A percentile compares a stretch with the other conserved stretches of the same genome.
Conservation (phyloP, 2,888 invertebrate species). For the Andrena marginata region DNA sequence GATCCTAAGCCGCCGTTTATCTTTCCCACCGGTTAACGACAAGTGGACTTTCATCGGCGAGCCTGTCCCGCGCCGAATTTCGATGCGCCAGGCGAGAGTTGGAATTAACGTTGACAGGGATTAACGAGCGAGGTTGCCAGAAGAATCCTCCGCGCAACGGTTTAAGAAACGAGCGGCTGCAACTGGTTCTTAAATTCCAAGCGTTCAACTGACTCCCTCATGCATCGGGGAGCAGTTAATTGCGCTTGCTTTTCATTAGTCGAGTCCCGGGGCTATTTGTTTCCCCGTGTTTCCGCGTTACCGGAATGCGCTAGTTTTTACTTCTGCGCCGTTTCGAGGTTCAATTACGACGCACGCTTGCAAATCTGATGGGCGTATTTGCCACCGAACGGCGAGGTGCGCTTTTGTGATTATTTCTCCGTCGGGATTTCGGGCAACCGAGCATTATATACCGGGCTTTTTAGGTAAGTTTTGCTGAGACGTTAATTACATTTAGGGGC, state of each 20-base stretch:
- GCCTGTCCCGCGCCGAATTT: neutral
- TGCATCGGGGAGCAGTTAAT: constrained; percentile 32
- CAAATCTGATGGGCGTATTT: neutral
- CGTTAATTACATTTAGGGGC: too few relatives aligned
- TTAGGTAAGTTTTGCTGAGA: too few relatives aligned
- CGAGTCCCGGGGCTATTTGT: neutral
- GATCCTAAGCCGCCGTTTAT: too few relatives aligned
- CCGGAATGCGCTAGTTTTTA: neutral
- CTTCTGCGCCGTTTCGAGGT: neutral
- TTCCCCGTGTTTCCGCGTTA: neutral
- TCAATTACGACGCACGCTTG: neutral
- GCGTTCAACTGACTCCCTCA: neutral
- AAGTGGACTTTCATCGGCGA: neutral
- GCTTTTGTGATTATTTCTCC: neutral
- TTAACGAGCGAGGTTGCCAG: neutral
- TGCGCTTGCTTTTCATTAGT: constrained; percentile 31
- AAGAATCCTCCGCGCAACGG: neutral
- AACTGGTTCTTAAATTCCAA: constrained; percentile 14
- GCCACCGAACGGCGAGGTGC: neutral
- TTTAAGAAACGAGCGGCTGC: neutral
- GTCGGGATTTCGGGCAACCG: neutral
- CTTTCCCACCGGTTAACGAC: neutral
- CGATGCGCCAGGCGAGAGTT: neutral
- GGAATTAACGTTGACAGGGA: neutral
- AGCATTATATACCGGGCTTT: neutral